phyloP scores from a whole-genome alignment of 2,113 vertebrate genomes.

The Phyllopteryx taeniolatus region DNA sequence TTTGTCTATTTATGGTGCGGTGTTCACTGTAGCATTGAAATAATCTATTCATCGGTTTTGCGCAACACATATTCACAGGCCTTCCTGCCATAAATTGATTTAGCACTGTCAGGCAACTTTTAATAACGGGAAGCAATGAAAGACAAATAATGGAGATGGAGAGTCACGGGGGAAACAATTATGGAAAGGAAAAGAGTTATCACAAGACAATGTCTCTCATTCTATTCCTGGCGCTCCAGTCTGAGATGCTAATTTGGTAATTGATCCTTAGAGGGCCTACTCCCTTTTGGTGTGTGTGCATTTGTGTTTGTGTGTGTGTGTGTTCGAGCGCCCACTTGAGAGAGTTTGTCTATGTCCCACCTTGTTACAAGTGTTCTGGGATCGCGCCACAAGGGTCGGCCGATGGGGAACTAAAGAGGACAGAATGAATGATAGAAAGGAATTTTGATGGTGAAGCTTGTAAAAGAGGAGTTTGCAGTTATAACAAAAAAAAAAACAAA shows the following conservation, averaged over 20 bases:
- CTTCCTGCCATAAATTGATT: too few relatives aligned
- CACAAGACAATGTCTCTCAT: conserved; percentile 13
- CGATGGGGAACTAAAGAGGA: background rate
- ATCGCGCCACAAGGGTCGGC: background rate
- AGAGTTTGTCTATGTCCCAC: conserved; percentile 55
- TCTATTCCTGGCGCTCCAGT: conserved; percentile 38
- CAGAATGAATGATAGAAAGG: background rate
- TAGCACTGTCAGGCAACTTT: too few relatives aligned
- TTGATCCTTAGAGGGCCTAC: conserved; percentile 42
- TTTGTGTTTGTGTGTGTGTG: conserved; percentile 22
- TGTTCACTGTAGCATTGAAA: too few relatives aligned
- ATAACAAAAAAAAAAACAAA: too few relatives aligned
- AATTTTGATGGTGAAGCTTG: too few relatives aligned
- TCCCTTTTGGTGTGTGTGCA: conserved; percentile 22
- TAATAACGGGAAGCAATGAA: too few relatives aligned
- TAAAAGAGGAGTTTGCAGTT: too few relatives aligned
- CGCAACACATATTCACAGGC: too few relatives aligned
- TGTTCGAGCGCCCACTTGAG: conserved; percentile 4
- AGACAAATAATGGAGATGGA: conserved; percentile 2
- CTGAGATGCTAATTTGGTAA: conserved; percentile 66
- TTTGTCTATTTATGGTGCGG: too few relatives aligned
- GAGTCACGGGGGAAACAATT: conserved; percentile 25
- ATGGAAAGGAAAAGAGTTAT: conserved; percentile 11
- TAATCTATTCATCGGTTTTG: too few relatives aligned
- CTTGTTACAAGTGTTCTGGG: conserved; percentile 46